Base-by-base conservation (phyloP, 2,888 invertebrate species). In the Dione vanillae region DNA sequence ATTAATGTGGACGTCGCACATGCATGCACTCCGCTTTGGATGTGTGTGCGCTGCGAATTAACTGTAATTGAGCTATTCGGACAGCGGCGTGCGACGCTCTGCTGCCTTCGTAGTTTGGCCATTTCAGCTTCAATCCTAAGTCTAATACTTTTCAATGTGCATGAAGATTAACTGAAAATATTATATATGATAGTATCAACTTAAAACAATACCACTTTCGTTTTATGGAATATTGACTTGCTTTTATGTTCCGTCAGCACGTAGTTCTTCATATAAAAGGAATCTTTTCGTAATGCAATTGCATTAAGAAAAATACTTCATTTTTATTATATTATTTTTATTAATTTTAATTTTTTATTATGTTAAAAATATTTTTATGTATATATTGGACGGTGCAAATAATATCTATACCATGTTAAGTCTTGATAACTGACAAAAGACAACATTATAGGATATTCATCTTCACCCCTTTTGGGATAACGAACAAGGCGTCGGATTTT, bases 51-150 rank as follows among this genome's bases (percentile, higher is more conserved):
- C 84, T 90, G 86, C 89, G 91, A 91, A 92, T 93, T 92, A 92
- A 92, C 92, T 90, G 93, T 92, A 91, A 93, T 92, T 92, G 93
- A 93, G 92, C 90, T 89, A 92, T 92, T 93, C 87, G 90, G 87
- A 89, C 87, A 89, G 85, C 84, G 86, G 85, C 84, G 78, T 84
- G 83, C 85, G 82, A 83, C 84, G 88, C 87, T 88, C 83, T 81
- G 83, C 83, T 88, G 86, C 86, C 84, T 86, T 82, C 79, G 77
- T 80, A 84, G 85, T 82, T 85, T 83, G 80, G 82, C 83, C 82
- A 80, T 79, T 56, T 81, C 80, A 76, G 78, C 79, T 77, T 81
- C 80, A 82, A 79, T 82, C 73, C 65, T 74, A 74, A 58, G 49
- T 54, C 71, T 64, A 65, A 65, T 51, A 65, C 70, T 54, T 62